These are phyloP conservation scores for Podotricha telesiphe DNA, from an alignment of 2,888 invertebrate species.

Conservation along the genomic window DNA sequence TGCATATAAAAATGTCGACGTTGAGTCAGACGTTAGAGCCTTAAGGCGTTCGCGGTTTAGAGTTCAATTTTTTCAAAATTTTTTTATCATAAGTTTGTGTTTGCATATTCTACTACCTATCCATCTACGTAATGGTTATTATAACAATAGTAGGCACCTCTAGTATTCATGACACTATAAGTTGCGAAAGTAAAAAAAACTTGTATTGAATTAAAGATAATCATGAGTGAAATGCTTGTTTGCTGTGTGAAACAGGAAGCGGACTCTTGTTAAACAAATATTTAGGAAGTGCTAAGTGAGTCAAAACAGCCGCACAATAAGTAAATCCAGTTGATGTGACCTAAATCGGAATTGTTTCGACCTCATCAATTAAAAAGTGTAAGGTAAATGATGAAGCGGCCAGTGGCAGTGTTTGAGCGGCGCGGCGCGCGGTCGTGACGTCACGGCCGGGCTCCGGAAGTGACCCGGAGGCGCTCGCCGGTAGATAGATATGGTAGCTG, in stretches of 20 bases:
- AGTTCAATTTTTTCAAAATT: too few species aligned
- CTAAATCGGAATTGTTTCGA: constrained; percentile 82
- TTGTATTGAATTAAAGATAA: background rate
- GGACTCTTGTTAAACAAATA: constrained; percentile 35
- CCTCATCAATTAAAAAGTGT: constrained; percentile 82
- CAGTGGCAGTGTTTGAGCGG: constrained; percentile 49
- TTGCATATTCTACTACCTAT: too few species aligned
- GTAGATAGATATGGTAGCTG: constrained; percentile 59
- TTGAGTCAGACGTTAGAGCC: too few species aligned
- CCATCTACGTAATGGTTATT: too few species aligned
- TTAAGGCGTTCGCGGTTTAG: too few species aligned
- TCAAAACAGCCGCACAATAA: constrained; percentile 43
- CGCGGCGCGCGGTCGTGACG: constrained; percentile 57
- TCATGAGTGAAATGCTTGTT: background rate
- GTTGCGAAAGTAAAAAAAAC: background rate
- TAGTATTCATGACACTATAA: too few species aligned
- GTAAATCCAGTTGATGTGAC: constrained; percentile 71
- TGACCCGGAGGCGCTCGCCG: constrained; percentile 64
- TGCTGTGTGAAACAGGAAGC: constrained; percentile 16
- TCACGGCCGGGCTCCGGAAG: constrained; percentile 69
- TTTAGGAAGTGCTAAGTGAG: constrained; percentile 37
- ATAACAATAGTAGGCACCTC: too few species aligned
- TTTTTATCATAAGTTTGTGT: too few species aligned
- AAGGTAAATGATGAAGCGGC: constrained; percentile 69
- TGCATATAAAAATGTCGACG: too few species aligned